Conservation (phyloP, 2,888 invertebrate genomes). For the Drosophila borealis region DNA sequence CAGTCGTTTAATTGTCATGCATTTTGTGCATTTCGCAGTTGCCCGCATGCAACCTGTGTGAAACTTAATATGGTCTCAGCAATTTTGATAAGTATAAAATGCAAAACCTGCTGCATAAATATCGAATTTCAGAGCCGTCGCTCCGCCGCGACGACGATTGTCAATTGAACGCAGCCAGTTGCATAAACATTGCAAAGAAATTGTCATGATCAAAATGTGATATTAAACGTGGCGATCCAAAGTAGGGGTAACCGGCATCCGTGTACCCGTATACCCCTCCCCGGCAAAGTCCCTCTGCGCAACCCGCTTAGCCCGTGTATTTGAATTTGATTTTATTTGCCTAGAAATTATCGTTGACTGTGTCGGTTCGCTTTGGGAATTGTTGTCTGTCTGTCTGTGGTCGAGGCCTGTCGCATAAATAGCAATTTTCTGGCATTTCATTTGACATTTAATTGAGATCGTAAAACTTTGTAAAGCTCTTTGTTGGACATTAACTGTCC, state of each 20-base stretch:
- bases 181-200: constrained; percentile 83
- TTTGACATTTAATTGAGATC: constrained; percentile 81
- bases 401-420: constrained; percentile 73
- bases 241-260: constrained; percentile 38
- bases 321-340: constrained; percentile 78
- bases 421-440: constrained; percentile 81
- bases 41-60: constrained; percentile 76
- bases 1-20: constrained; percentile 76
- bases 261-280: background rate
- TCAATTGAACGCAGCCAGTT: constrained; percentile 82
- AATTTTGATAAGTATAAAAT: constrained; percentile 80
- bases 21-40: constrained; percentile 72
- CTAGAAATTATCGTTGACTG: constrained; percentile 69
- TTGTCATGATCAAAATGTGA: constrained; percentile 83
- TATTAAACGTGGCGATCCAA: constrained; percentile 71
- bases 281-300: background rate
- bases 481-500: constrained; percentile 64
- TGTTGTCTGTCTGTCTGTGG: constrained; percentile 44
- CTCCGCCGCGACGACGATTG: constrained; percentile 66
- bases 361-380: constrained; percentile 54
- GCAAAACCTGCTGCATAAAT: constrained; percentile 81
- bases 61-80: constrained; percentile 73
- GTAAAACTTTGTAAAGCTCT: constrained; percentile 80
- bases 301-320: constrained; percentile 2
- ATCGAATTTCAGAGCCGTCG: constrained; percentile 81